A percentile compares a stretch with the other conserved stretches of the same genome.
phyloP scores from a whole-genome alignment of 2,113 vertebrate genomes.

The Bufo gargarizans region DNA sequence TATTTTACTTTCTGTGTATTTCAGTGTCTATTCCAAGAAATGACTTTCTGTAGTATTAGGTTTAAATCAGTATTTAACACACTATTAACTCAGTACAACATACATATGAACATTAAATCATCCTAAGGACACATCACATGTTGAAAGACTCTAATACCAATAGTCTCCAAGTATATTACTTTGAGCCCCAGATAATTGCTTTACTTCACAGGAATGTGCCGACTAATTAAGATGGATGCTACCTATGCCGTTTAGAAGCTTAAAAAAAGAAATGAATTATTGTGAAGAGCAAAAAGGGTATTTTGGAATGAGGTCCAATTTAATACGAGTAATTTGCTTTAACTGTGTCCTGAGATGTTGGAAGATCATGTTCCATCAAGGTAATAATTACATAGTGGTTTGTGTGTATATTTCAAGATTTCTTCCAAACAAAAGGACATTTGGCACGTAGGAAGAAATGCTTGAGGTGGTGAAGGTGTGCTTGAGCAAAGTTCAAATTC shows the following conservation, averaged over 20 bases:
- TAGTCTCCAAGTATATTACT: constrained; percentile 71
- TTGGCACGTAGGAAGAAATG: background rate
- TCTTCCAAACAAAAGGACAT: constrained; percentile 20
- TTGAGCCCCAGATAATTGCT: constrained; percentile 70
- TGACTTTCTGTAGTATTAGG: constrained; percentile 39
- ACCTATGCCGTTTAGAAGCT: constrained; percentile 71
- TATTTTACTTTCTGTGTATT: constrained; percentile 26
- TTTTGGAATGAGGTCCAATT: constrained; percentile 63
- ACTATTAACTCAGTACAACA: constrained; percentile 57
- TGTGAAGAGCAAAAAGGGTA: constrained; percentile 72
- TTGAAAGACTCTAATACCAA: constrained; percentile 66
- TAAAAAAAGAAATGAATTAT: constrained; percentile 75
- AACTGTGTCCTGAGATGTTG: constrained; percentile 54
- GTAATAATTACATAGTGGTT: constrained; percentile 36
- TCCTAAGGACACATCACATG: constrained; percentile 59
- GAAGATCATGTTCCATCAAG: constrained; percentile 52
- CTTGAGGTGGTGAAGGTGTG: background rate
- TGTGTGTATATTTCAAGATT: constrained; percentile 47
- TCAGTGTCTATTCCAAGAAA: constrained; percentile 36
- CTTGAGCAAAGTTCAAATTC: background rate
- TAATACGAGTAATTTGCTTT: constrained; percentile 60
- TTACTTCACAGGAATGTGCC: constrained; percentile 66
- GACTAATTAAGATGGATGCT: constrained; percentile 73
- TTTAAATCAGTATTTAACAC: constrained; percentile 55
- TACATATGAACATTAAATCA: constrained; percentile 59